Evolutionary conservation across 2,797 vertebrate genomes (phyloP), one percentile per base, ranked within the genome.

Genomic region (Sebastes trivittatus): DNA sequence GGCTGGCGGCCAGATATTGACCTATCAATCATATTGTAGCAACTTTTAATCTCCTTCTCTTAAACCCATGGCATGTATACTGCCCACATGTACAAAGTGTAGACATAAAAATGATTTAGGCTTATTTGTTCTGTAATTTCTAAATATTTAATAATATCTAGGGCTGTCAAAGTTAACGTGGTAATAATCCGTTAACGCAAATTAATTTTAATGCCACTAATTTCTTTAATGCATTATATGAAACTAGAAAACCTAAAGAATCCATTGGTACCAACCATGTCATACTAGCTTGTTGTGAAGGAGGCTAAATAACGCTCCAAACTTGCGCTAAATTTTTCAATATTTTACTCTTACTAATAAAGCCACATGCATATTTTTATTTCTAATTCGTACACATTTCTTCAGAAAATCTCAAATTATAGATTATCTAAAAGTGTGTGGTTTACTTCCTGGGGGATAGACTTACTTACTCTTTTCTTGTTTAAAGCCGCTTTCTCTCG

Each of bases 11-110:
- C 72, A 86, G 66, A 87, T 84, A 86, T 73, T 46, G 68, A 87
- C 20, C 77, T 59, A 82, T 89, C 75, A 88, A 86, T 88, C 87
- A 87, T 30, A 49, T 75, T 77, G 80, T 32, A n/a, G 54, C 62
- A 75, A 72, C 68, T 70, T 49, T 77, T 60, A 42, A 81, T 66
- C 32, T 74, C 56, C 11, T 56, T 71, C 66, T 65, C 36, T 11
- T 61, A 65, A 70, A 84, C 66, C 66, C 23, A 65, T 82, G 77
- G 49, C 69, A 80, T 69, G 18, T 82, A 72, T 58, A 70, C 52
- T 54, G 27, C 46, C 42, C 7, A 11, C 22, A 6, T 64, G 62
- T 52, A 67, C 3, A 61, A n/a, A 54, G 10, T 30, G 16, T 22
- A 11, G 5, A 65, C 16, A 58, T 75, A 67, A 52, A 81, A 55